A percentile compares a stretch with the other conserved stretches of the same genome.
These are phyloP conservation scores for Rhabdomys dilectus DNA, from an alignment of 2,113 vertebrate species.

Conservation along the genomic window DNA sequence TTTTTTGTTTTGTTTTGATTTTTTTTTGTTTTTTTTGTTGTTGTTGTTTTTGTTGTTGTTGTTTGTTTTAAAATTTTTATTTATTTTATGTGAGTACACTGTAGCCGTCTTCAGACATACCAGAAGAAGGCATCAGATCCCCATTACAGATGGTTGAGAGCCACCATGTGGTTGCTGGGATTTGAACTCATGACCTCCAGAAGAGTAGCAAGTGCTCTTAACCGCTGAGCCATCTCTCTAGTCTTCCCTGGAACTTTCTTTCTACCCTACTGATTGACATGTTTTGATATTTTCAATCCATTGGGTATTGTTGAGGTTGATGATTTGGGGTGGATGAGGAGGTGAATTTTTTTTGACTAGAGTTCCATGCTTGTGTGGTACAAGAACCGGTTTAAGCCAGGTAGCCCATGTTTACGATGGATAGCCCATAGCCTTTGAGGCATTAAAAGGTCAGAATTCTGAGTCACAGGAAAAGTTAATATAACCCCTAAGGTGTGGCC, in stretches of 20 bases:
- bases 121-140: too few relatives aligned
- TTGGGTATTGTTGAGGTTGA: neutral
- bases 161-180: too few relatives aligned
- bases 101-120: too few relatives aligned
- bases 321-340: neutral
- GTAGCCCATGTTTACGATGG: neutral
- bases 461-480: neutral
- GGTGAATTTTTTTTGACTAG: neutral
- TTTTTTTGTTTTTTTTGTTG: neutral
- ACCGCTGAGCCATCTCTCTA: too few relatives aligned
- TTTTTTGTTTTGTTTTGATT: too few relatives aligned
- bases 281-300: neutral
- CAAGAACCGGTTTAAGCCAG: neutral
- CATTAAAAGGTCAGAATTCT: neutral
- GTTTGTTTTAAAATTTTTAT: too few relatives aligned
- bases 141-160: too few relatives aligned
- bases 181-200: too few relatives aligned
- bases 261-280: neutral
- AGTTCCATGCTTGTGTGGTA: neutral
- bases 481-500: neutral
- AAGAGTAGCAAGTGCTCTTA: too few relatives aligned
- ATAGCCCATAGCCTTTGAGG: neutral
- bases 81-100: too few relatives aligned
- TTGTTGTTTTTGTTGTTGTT: too few relatives aligned
- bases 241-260: neutral